Conservation (phyloP, 2,797 vertebrate species). For the Notamacropus eugenii region DNA sequence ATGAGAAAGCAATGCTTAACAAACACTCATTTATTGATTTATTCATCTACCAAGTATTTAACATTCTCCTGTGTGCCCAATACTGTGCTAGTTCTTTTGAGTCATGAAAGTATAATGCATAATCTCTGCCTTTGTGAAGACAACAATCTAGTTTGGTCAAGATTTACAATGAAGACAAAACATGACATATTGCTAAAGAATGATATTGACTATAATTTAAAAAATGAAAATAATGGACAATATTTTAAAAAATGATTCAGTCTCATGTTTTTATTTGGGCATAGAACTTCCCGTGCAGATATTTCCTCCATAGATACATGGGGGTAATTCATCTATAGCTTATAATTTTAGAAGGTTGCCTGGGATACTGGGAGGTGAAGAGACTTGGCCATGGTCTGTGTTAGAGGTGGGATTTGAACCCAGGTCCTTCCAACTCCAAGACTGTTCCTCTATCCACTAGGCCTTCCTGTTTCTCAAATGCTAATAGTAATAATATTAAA, state of each 20-base stretch:
- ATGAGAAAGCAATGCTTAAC: neutral
- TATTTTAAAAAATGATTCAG: neutral
- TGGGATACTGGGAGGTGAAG: neutral
- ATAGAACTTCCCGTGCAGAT: neutral
- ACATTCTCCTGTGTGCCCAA: neutral
- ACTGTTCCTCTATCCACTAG: neutral
- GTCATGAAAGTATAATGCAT: too few relatives aligned
- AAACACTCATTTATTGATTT: neutral
- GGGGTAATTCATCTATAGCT: neutral
- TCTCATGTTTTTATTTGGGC: neutral
- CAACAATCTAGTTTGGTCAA: neutral
- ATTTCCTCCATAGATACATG: neutral
- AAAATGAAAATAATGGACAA: neutral
- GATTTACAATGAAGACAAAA: neutral
- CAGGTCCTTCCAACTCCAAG: neutral
- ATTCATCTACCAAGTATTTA: neutral
- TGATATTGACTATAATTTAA: neutral
- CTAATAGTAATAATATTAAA: neutral
- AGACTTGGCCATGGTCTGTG: neutral
- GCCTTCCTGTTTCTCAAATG: neutral
- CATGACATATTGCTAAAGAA: neutral
- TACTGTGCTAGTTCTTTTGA: too few relatives aligned
- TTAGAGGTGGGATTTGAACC: neutral
- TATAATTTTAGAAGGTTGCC: neutral
- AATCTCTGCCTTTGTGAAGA: neutral